These are phyloP conservation scores for Cryptus armator DNA, from an alignment of 2,888 invertebrate genomes.

Conservation along the genomic window DNA sequence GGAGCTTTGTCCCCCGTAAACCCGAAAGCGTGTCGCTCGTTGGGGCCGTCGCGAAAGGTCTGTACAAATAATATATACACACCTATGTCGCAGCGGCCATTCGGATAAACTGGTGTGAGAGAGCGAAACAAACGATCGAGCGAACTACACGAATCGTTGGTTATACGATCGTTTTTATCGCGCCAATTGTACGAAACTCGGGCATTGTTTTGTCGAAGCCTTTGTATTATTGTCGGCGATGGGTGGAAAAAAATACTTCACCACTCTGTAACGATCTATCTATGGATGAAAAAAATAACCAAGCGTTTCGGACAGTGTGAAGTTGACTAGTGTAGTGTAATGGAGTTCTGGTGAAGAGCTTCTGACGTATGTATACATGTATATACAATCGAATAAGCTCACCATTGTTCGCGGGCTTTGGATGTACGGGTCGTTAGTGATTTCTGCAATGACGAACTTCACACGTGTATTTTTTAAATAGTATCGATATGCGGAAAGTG, in stretches of 20 bases:
- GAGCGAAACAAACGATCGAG: conserved; percentile 44
- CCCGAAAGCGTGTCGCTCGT: conserved; percentile 72
- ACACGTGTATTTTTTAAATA: no score
- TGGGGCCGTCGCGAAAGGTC: neutral
- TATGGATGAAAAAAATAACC: neutral
- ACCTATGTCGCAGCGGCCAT: neutral
- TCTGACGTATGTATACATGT: neutral
- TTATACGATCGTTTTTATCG: conserved; percentile 75
- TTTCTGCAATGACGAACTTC: no score
- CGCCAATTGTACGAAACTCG: conserved; percentile 75
- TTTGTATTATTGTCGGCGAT: conserved; percentile 70
- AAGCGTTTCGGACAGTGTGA: neutral
- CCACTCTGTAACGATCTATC: conserved; percentile 34
- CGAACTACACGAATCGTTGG: conserved; percentile 41
- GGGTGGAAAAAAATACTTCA: conserved; percentile 6
- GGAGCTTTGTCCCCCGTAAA: conserved; percentile 70
- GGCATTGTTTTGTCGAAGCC: conserved; percentile 75
- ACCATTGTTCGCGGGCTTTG: no score
- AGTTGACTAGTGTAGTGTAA: neutral
- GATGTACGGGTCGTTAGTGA: no score
- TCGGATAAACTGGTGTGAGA: conserved; percentile 23
- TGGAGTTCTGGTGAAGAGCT: neutral
- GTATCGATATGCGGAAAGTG: no score
- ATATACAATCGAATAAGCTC: neutral
- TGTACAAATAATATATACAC: neutral